Evolutionary conservation across 2,888 invertebrate genomes (phyloP), one percentile per base, ranked within the genome.

Genomic region (Lasioglossum leucozonium): DNA sequence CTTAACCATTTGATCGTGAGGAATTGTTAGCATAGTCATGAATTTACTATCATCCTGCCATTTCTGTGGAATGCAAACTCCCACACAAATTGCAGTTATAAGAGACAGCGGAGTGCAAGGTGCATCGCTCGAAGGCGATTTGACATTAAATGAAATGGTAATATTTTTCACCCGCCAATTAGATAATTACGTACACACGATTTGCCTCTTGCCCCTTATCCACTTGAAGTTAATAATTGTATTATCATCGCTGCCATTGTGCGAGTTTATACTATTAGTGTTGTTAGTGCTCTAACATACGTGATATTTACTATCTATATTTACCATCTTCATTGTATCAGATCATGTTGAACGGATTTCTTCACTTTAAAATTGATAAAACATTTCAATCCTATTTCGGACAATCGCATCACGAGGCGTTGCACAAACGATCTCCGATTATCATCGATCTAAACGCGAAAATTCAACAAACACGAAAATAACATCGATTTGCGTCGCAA

Each of bases 201-300:
- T 62, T 62, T 62, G 62, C 16, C 62, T 62, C 26, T 11, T 30
- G 26, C 58, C 30, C 58, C 58, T 62, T 62, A 62, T 62, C 62
- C 62, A 62, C 62, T 62, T 62, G 30, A 62, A 62, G 16, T 30
- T 62, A 62, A 62, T 62, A 62, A 62, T 62, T 62, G 62, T 62
- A 62, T 62, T 62, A 30, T 62, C 62, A 62, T 62, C 30, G 62
- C 30, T 62, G 62, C 4, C 30, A 62, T 62, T 62, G 62, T 16
- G 62, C 62, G 62, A 30, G 62, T 62, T 62, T 62, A 62, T 62
- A 30, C 62, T 62, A 62, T 62, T 62, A 62, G 62, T 30, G 62
- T 30, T 30, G 30, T 62, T 62, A 62, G 26, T 62, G 62, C 62
- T 30, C 16, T 2, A 16, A 30, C 62, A 62, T 30, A 26, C 62